phyloP scores from a whole-genome alignment of 2,797 vertebrate species.

The Hydrolagus colliei region DNA sequence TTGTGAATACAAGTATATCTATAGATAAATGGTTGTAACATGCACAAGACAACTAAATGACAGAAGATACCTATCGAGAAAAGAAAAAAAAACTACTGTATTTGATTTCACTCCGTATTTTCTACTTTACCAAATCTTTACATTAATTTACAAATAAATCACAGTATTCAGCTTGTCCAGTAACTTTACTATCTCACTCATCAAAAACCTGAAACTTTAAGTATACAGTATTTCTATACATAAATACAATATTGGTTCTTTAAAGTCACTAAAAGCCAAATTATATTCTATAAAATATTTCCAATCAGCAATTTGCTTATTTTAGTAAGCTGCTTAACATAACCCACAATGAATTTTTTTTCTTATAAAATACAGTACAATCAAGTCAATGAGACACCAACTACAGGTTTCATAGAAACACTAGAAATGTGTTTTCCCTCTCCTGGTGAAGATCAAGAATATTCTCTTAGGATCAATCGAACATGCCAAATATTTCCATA shows the following conservation, averaged over 20 bases:
- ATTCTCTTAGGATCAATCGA: background rate
- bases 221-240: background rate
- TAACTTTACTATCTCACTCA: background rate
- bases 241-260: background rate
- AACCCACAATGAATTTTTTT: background rate
- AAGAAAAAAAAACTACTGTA: background rate
- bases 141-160: background rate
- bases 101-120: background rate
- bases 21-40: background rate
- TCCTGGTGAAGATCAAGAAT: background rate
- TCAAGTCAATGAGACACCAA: background rate
- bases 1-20: background rate
- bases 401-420: background rate
- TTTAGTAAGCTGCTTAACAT: too few relatives aligned
- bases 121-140: background rate
- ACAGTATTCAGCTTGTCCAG: background rate
- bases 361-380: background rate
- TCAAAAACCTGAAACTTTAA: background rate
- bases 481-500: background rate
- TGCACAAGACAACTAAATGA: background rate
- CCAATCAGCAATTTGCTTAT: background rate
- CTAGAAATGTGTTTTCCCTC: background rate
- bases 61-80: background rate
- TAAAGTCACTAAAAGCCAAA: background rate
- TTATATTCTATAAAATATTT: background rate